phyloP scores from a whole-genome alignment of 2,797 vertebrate species.

The Catostomus latipinnis region DNA sequence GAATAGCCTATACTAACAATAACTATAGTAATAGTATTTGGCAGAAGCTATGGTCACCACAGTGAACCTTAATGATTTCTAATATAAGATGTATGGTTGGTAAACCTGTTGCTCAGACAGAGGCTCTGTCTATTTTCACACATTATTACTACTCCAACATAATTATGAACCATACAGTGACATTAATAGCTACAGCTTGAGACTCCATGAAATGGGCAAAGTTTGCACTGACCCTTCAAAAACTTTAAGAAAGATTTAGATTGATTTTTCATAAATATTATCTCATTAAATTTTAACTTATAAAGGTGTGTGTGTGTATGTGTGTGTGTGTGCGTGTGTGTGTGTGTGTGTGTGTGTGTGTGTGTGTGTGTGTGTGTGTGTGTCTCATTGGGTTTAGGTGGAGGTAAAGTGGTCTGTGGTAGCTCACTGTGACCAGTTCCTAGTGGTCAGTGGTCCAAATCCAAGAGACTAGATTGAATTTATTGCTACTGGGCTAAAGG shows the following conservation, averaged over 20 bases:
- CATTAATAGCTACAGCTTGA: background rate
- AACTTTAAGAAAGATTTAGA: background rate
- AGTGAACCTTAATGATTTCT: too few species aligned
- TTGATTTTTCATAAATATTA: conserved; percentile 23
- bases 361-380: conserved; percentile 62
- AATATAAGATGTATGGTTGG: too few species aligned
- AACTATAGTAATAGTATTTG: too few species aligned
- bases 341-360: conserved; percentile 32
- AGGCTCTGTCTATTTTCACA: background rate
- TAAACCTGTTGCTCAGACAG: too few species aligned
- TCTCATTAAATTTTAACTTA: conserved; percentile 29
- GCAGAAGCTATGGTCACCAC: too few species aligned
- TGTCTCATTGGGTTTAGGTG: conserved; percentile 58
- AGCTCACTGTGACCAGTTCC: conserved; percentile 80
- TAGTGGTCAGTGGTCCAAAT: conserved; percentile 81
- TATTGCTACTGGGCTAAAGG: conserved; percentile 82
- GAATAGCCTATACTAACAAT: too few species aligned
- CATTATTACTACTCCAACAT: background rate
- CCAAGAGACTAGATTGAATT: conserved; percentile 82
- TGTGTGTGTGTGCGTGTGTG: conserved; percentile 66
- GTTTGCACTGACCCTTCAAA: conserved; percentile 4
- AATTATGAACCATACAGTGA: background rate
- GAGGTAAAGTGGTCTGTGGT: conserved; percentile 78
- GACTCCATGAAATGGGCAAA: background rate
- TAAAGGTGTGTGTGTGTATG: conserved; percentile 16